Conservation (phyloP, 2,113 vertebrate genomes). For the Barbus barbus region DNA sequence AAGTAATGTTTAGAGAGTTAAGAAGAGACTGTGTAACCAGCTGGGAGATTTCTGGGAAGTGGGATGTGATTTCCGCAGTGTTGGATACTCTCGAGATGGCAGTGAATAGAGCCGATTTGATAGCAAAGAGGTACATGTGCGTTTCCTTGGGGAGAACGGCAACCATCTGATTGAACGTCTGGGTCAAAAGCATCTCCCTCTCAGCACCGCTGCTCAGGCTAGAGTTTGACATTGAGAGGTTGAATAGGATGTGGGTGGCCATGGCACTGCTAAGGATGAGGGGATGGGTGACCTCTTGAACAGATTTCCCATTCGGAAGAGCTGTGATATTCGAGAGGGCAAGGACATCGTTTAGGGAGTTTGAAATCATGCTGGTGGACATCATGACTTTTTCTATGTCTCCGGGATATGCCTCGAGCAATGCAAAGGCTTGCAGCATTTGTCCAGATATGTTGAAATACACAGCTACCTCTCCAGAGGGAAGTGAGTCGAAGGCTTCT, state of each 20-base stretch:
- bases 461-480: constrained; percentile 43
- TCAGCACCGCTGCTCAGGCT: constrained; percentile 34
- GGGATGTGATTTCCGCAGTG: constrained; percentile 45
- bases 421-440: constrained; percentile 51
- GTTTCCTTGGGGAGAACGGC: constrained; percentile 44
- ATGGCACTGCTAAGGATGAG: constrained; percentile 53
- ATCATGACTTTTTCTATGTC: constrained; percentile 43
- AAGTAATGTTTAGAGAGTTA: constrained; percentile 48
- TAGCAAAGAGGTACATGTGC: constrained; percentile 20
- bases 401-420: constrained; percentile 46
- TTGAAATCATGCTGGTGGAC: constrained; percentile 45
- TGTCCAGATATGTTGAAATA: constrained; percentile 57
- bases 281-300: constrained; percentile 32
- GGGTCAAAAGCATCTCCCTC: constrained; percentile 11
- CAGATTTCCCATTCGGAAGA: constrained; percentile 38
- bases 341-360: constrained; percentile 45
- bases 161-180: constrained; percentile 18
- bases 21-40: constrained; percentile 48
- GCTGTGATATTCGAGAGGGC: neutral
- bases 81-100: constrained; percentile 47
- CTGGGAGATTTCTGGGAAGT: constrained; percentile 52
- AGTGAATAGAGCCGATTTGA: constrained; percentile 33
- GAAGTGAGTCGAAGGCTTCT: constrained; percentile 39
- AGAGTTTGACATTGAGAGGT: constrained; percentile 50
- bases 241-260: constrained; percentile 52